These are phyloP conservation scores for Acomys russatus DNA, from an alignment of 2,797 vertebrate genomes.

Conservation along the genomic window DNA sequence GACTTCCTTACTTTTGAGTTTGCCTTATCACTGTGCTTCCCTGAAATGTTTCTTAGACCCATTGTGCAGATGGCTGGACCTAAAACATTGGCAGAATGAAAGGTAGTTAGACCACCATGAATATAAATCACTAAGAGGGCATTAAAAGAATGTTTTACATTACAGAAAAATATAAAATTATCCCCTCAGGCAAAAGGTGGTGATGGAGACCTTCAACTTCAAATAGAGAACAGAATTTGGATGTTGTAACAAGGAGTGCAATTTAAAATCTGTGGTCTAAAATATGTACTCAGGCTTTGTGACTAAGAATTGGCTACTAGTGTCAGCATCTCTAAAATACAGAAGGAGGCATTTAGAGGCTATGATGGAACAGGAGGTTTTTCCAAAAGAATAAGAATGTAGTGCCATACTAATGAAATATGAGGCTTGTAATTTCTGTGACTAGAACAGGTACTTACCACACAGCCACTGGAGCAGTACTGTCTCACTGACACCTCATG, in stretches of 20 bases:
- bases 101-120: not conserved
- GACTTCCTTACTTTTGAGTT: slow-evolving; percentile 48
- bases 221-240: slow-evolving; percentile 12
- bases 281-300: not conserved
- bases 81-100: slow-evolving; percentile 21
- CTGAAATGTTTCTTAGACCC: slow-evolving; percentile 57
- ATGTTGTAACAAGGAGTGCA: not conserved
- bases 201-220: not conserved
- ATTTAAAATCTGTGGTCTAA: not conserved
- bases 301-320: not conserved
- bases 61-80: slow-evolving; percentile 44
- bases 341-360: not conserved
- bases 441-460: not conserved
- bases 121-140: slow-evolving; percentile 10
- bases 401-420: slow-evolving; percentile 2
- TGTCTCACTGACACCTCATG: not conserved
- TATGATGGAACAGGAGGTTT: not conserved
- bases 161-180: slow-evolving; percentile 8
- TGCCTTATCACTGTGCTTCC: not conserved
- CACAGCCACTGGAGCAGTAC: not conserved
- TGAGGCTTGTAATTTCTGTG: not conserved
- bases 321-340: slow-evolving; percentile 19
- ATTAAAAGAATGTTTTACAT: slow-evolving; percentile 48
- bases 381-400: not conserved
- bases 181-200: not conserved